Evolutionary conservation across 2,888 invertebrate genomes (phyloP).

Genomic region (Brassicogethes aeneus): DNA sequence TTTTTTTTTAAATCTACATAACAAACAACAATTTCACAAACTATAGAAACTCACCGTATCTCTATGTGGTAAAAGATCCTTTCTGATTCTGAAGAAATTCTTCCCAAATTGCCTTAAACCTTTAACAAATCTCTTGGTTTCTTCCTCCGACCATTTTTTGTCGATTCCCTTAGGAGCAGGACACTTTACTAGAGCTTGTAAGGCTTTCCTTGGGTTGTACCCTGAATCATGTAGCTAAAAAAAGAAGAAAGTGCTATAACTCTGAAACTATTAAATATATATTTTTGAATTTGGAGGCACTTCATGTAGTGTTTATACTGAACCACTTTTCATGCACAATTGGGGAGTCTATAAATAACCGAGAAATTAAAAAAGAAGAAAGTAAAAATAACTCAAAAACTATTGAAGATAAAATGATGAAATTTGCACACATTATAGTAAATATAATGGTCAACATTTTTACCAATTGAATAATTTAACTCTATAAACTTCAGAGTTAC

Average conservation of each 20-base stretch:
- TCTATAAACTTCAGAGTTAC: too few species aligned
- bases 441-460: too few species aligned
- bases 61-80: slow-evolving; percentile 93
- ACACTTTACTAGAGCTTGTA: slow-evolving; percentile 93
- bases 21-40: too few species aligned
- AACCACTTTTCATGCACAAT: too few species aligned
- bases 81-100: slow-evolving; percentile 96
- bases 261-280: too few species aligned
- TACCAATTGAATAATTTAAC: too few species aligned
- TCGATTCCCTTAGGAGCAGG: slow-evolving; percentile 95
- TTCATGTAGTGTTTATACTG: slow-evolving; percentile 16
- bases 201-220: slow-evolving; percentile 93
- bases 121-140: slow-evolving; percentile 96
- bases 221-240: slow-evolving; percentile 83
- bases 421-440: too few species aligned
- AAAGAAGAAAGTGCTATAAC: slow-evolving; percentile 4
- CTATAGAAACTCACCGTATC: slow-evolving; percentile 62
- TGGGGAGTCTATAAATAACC: too few species aligned
- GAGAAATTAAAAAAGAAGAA: too few species aligned
- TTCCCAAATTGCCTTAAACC: slow-evolving; percentile 97
- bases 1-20: too few species aligned
- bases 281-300: too few species aligned
- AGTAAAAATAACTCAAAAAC: too few species aligned
- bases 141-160: slow-evolving; percentile 98
- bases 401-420: background rate